Conservation (phyloP, 1,140 invertebrate genomes). For the Conopomorpha cramerella region DNA sequence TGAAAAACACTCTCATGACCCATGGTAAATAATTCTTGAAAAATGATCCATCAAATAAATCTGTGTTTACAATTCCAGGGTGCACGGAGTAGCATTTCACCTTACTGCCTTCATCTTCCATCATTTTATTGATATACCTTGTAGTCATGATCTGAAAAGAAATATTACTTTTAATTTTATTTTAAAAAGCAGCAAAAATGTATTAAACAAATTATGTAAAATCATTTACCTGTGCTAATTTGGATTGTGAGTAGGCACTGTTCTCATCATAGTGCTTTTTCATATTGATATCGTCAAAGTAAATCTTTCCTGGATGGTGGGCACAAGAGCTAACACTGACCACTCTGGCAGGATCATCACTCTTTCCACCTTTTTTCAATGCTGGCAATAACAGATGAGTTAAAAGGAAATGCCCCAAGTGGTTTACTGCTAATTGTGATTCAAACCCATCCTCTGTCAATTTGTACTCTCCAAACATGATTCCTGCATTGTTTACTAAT, state of each 20-base stretch:
- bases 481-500: conserved; percentile 85
- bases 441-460: conserved; percentile 82
- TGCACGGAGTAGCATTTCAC: conserved; percentile 80
- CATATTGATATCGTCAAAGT: conserved; percentile 79
- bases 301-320: conserved; percentile 72
- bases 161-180: conserved; percentile 1
- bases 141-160: conserved; percentile 67
- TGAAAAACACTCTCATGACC: conserved; percentile 63
- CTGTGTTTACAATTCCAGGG: conserved; percentile 87
- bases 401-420: conserved; percentile 86
- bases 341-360: conserved; percentile 67
- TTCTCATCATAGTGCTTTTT: conserved; percentile 67
- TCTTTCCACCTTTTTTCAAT: conserved; percentile 66
- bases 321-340: conserved; percentile 88
- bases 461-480: conserved; percentile 82
- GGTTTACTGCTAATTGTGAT: conserved; percentile 83
- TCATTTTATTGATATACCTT: conserved; percentile 66
- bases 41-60: conserved; percentile 73
- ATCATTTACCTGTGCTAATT: conserved; percentile 75
- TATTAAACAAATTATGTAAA: conserved; percentile 3
- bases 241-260: conserved; percentile 83
- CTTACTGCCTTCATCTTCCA: conserved; percentile 61
- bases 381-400: conserved; percentile 81
- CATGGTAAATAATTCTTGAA: conserved; percentile 65
- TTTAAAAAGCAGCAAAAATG: too few relatives aligned